Conservation (phyloP, 2,113 vertebrate species). For the Saguinus midas region DNA sequence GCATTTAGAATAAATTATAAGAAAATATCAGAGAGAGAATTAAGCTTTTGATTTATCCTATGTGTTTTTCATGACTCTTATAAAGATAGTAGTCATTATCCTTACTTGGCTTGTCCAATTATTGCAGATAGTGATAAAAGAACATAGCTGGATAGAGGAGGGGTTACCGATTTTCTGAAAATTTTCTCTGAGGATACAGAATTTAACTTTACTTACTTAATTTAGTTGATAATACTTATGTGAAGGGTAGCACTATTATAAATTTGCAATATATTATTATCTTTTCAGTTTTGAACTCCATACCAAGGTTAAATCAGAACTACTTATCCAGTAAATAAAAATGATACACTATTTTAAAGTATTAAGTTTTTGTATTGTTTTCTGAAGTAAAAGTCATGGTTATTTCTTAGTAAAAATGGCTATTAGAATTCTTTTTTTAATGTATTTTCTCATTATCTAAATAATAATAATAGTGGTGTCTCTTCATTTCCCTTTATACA, state of each 20-base stretch:
- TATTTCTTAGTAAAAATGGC: conserved; percentile 8
- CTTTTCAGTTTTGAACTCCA: background rate
- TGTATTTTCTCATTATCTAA: conserved; percentile 59
- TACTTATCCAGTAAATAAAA: conserved; percentile 40
- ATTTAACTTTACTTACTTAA: background rate
- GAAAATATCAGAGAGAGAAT: background rate
- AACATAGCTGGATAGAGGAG: background rate
- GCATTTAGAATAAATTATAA: background rate
- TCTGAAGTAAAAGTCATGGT: conserved; percentile 7
- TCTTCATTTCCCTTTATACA: conserved; percentile 7
- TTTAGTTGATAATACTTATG: background rate
- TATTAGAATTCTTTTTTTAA: background rate
- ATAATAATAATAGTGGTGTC: conserved; percentile 17
- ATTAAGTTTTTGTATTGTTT: conserved; percentile 38
- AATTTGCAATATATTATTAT: background rate
- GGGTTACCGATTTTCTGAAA: background rate
- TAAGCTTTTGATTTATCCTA: background rate
- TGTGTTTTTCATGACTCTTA: background rate
- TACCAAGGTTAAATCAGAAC: background rate
- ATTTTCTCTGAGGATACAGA: background rate
- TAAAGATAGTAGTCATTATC: background rate
- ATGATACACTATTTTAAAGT: conserved; percentile 5
- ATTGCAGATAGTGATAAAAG: background rate
- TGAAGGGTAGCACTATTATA: background rate
- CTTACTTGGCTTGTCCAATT: background rate